Evolutionary conservation across 1,140 invertebrate species (phyloP).

Genomic region (Drosophila pachea): DNA sequence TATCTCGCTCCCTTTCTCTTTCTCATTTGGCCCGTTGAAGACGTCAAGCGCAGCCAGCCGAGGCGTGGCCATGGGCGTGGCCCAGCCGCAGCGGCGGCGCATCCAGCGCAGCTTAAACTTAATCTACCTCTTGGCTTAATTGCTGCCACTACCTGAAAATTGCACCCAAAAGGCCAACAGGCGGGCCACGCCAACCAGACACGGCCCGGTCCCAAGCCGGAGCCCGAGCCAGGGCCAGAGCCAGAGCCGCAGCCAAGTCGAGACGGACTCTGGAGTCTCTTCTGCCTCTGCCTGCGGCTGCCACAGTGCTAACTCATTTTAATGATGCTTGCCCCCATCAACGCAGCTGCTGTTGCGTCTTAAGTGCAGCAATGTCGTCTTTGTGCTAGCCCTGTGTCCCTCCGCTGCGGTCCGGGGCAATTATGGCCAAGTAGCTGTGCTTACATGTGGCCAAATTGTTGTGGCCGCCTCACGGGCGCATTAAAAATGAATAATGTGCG

Average conservation of each 20-base stretch:
- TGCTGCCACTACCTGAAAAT: constrained; percentile 73
- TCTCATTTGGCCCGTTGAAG: constrained; percentile 5
- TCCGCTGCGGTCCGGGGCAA: constrained; percentile 55
- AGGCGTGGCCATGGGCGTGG: background rate
- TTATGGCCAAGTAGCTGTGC: constrained; percentile 73
- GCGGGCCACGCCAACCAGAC: constrained; percentile 22
- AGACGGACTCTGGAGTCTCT: constrained; percentile 16
- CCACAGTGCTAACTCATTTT: constrained; percentile 71
- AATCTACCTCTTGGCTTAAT: constrained; percentile 76
- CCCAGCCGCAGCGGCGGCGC: constrained; percentile 22
- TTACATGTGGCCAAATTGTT: constrained; percentile 78
- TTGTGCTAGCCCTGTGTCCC: constrained; percentile 17
- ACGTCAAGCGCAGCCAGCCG: constrained; percentile 24
- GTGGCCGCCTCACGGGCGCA: constrained; percentile 66
- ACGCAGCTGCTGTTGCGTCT: constrained; percentile 35
- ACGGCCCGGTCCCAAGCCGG: no score
- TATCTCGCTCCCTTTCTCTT: background rate
- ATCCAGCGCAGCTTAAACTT: constrained; percentile 63
- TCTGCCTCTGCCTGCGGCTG: constrained; percentile 13
- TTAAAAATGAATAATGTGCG: constrained; percentile 77
- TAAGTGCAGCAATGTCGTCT: constrained; percentile 63
- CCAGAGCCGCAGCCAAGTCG: no score
- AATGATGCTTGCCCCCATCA: constrained; percentile 54
- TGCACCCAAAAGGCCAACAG: constrained; percentile 70
- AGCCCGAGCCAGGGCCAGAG: no score